Evolutionary conservation across 2,888 invertebrate genomes (phyloP), one percentile per base, ranked within the genome.

Genomic region (Sepiola atlantica): DNA sequence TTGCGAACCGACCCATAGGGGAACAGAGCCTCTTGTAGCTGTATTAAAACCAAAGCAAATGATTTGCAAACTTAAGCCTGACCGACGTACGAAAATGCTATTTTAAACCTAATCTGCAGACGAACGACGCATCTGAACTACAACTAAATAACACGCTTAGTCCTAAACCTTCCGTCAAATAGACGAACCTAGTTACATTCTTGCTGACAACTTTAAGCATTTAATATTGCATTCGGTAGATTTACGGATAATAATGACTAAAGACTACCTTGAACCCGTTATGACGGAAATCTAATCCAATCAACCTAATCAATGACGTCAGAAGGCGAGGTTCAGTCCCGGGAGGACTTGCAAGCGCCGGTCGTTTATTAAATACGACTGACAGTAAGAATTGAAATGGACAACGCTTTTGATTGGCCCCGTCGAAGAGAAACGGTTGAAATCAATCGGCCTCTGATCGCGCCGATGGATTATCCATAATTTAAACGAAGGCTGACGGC

Each of bases 261-360:
- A 77, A 77, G 77, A 77, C 77, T 77, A 77, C 77, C 77, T 77
- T 77, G 77, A 77, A 77, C 77, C 77, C n/a, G 77, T 77, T 77
- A 77, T 77, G 45, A 45, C n/a, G n/a, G 77, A 77, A 77, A 77
- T 77, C n/a, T 77, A 77, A 77, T 32, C n/a, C 16, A n/a, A 77
- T 77, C 16, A 77, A n/a, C 2, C 16, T 77, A 77, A 77, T 77
- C n/a, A 77, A 77, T 77, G 77, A 77, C 77, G 77, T 77, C 77
- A 77, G 77, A 77, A 77, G n/a, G 16, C n/a, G 32, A 77, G n/a
- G n/a, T 77, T 3, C 18, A 18, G 77, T 77, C 77, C 14, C 77
- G 16, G 77, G 77, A 21, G 77, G 21, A 77, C n/a, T n/a, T n/a
- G 45, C 45, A 14, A 77, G 32, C 77, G 77, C 16, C n/a, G 16